These are phyloP conservation scores for Cyclophora albipunctata DNA, from an alignment of 2,888 invertebrate species.

Conservation along the genomic window DNA sequence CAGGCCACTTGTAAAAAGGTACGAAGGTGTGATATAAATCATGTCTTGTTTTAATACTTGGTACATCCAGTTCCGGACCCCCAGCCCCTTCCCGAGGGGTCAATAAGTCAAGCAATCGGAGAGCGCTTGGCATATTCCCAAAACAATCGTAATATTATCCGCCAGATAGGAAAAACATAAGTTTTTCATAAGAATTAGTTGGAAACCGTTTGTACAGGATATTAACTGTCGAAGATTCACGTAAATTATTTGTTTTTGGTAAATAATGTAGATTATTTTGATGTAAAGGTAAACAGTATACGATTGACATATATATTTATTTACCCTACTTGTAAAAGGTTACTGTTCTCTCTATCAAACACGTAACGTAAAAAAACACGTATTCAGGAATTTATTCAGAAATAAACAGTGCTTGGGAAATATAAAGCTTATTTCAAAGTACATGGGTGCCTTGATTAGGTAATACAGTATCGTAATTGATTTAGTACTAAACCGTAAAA, in stretches of 20 bases:
- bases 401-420: no score
- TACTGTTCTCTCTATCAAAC: no score
- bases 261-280: not conserved
- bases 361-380: no score
- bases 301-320: no score
- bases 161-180: slow-evolving; percentile 28
- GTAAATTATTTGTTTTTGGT: not conserved
- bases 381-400: no score
- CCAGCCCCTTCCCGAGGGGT: slow-evolving; percentile 49
- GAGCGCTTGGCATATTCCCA: slow-evolving; percentile 63
- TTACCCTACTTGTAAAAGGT: no score
- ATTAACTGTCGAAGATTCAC: slow-evolving; percentile 12
- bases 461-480: no score
- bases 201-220: slow-evolving; percentile 2
- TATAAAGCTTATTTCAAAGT: no score
- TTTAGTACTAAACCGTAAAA: no score
- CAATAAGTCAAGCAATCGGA: slow-evolving; percentile 50
- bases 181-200: slow-evolving; percentile 28
- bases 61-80: slow-evolving; percentile 24
- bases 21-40: slow-evolving; percentile 29
- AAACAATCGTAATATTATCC: slow-evolving; percentile 58
- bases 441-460: no score
- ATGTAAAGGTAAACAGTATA: no score
- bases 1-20: no score
- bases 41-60: slow-evolving; percentile 35